These are phyloP conservation scores for Sander lucioperca DNA, from an alignment of 2,113 vertebrate species.

Conservation along the genomic window DNA sequence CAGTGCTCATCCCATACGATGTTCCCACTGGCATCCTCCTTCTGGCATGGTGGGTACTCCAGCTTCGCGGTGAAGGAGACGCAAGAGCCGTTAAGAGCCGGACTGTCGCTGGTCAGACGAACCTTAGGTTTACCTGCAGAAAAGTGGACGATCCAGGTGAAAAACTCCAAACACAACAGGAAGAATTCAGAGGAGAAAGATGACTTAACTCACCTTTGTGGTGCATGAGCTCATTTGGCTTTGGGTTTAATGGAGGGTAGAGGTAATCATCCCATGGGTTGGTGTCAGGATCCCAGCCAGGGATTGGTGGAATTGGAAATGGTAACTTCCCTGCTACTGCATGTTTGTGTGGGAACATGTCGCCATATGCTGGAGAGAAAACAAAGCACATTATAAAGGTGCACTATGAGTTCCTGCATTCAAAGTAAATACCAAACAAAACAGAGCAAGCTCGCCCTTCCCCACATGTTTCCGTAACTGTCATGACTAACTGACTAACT, in stretches of 20 bases:
- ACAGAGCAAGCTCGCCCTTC: too few relatives aligned
- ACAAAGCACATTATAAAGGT: not conserved
- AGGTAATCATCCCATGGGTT: slow-evolving; percentile 91
- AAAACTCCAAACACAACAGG: not conserved
- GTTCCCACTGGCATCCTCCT: slow-evolving; percentile 86
- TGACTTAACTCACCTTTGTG: slow-evolving; percentile 54
- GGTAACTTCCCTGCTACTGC: slow-evolving; percentile 75
- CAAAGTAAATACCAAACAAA: too few relatives aligned
- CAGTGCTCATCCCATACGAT: slow-evolving; percentile 90
- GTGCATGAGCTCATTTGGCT: slow-evolving; percentile 75
- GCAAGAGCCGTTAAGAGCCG: slow-evolving; percentile 90
- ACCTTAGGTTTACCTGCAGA: slow-evolving; percentile 82
- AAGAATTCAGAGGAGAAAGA: not conserved
- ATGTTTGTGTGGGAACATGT: slow-evolving; percentile 84
- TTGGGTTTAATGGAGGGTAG: slow-evolving; percentile 87
- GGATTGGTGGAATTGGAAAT: slow-evolving; percentile 76
- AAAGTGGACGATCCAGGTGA: not conserved
- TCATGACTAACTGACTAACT: too few relatives aligned
- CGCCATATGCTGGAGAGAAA: slow-evolving; percentile 69
- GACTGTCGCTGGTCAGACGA: slow-evolving; percentile 90
- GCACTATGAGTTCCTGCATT: too few relatives aligned
- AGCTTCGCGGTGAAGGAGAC: slow-evolving; percentile 90
- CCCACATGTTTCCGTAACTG: too few relatives aligned
- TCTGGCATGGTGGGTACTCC: slow-evolving; percentile 90
- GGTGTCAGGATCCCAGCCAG: slow-evolving; percentile 86